These are phyloP conservation scores for Smittia sp. DNA, from an alignment of 2,888 invertebrate species.

Conservation along the genomic window DNA sequence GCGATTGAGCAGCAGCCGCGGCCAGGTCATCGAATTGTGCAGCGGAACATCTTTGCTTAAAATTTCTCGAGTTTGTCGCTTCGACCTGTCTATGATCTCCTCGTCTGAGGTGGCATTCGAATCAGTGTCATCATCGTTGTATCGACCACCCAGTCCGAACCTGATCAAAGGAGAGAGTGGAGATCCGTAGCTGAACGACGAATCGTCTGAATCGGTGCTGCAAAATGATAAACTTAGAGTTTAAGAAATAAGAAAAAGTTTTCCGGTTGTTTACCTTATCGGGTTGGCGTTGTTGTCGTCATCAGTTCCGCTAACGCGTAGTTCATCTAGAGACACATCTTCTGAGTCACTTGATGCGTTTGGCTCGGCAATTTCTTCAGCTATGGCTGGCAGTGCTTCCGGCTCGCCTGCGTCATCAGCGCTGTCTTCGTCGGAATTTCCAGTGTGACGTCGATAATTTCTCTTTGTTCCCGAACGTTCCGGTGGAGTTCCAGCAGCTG, in stretches of 20 bases:
- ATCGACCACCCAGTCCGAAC: slow-evolving; percentile 19
- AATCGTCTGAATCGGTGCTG: slow-evolving; percentile 25
- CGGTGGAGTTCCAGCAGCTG: neutral
- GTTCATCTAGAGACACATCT: slow-evolving; percentile 6
- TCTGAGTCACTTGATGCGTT: neutral
- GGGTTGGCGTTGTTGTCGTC: neutral
- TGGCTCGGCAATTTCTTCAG: neutral
- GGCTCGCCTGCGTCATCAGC: neutral
- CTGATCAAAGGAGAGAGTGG: slow-evolving; percentile 24
- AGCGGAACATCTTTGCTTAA: slow-evolving; percentile 20
- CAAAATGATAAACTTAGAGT: no score
- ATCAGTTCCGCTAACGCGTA: neutral
- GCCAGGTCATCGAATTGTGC: slow-evolving; percentile 25
- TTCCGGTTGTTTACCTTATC: neutral
- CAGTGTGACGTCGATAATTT: slow-evolving; percentile 14
- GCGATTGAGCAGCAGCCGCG: slow-evolving; percentile 6
- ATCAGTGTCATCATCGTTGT: slow-evolving; percentile 9
- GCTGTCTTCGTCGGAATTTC: neutral
- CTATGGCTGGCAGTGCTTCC: neutral
- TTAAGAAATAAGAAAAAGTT: neutral
- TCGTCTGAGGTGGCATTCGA: slow-evolving; percentile 14
- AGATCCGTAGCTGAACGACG: slow-evolving; percentile 17
- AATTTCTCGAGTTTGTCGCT: slow-evolving; percentile 25
- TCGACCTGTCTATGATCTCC: slow-evolving; percentile 18
- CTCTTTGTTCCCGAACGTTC: neutral